Conservation (phyloP, 2,113 vertebrate genomes). For the Dryoscopus gambensis region DNA sequence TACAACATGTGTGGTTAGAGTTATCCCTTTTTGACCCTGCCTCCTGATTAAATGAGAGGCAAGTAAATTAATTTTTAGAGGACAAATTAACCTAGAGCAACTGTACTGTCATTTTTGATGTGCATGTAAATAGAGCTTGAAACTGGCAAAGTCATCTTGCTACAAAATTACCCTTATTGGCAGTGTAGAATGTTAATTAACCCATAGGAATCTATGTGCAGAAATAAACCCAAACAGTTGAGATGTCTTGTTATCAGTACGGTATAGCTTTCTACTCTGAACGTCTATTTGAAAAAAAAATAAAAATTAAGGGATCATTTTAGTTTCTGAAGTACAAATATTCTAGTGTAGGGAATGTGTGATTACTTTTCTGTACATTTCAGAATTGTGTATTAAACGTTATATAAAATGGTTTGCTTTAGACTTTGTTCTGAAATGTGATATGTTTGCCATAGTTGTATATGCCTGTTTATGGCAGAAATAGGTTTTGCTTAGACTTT, state of each 20-base stretch:
- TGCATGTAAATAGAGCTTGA: slow-evolving; percentile 43
- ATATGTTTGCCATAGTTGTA: slow-evolving; percentile 36
- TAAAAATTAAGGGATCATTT: slow-evolving; percentile 30
- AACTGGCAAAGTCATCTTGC: neutral
- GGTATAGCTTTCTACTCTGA: slow-evolving; percentile 13
- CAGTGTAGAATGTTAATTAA: slow-evolving; percentile 35
- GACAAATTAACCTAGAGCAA: slow-evolving; percentile 10
- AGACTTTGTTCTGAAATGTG: slow-evolving; percentile 53
- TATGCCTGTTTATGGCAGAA: slow-evolving; percentile 22
- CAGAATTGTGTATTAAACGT: slow-evolving; percentile 45
- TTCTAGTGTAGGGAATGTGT: neutral
- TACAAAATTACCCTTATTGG: neutral
- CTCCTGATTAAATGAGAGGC: slow-evolving; percentile 28
- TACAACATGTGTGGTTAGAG: neutral
- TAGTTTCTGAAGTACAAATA: slow-evolving; percentile 41
- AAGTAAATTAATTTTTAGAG: slow-evolving; percentile 17
- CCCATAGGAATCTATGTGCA: slow-evolving; percentile 14
- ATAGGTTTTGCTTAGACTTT: slow-evolving; percentile 52
- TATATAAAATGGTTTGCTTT: slow-evolving; percentile 37
- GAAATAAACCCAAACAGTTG: neutral
- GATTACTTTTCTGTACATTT: slow-evolving; percentile 54
- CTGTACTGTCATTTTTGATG: neutral
- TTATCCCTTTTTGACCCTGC: neutral
- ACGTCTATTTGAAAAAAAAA: neutral
- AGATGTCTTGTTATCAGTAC: neutral